Base-by-base conservation (phyloP, 1,140 invertebrate genomes). In the Pinna nobilis region DNA sequence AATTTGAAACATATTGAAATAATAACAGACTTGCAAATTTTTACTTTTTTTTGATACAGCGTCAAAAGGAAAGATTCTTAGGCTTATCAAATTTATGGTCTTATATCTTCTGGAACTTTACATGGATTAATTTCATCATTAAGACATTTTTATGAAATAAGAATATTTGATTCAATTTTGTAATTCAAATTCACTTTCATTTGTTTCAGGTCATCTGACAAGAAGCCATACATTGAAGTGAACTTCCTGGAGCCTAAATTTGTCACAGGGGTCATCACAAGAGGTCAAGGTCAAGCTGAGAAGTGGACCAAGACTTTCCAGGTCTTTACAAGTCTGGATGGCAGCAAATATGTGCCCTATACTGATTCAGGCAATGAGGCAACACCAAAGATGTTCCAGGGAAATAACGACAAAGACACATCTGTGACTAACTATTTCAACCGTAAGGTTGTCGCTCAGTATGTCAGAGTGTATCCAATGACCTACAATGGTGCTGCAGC, bases 171-270 rank as follows among this genome's bases (percentile, higher is more conserved):
- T 32, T 47, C 39, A 37, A 0, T 23, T 41, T 64, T 28, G 18
- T 11, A 7, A 15, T 23, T 50, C 18, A n/a, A n/a, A n/a, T n/a
- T n/a, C n/a, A n/a, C n/a, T n/a, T n/a, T n/a, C n/a, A n/a, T 18
- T 55, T 63, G n/a, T 47, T 59, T 33, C 61, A 83, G 81, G n/a
- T 25, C 60, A 0, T 70, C 47, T 28, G 81, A 83, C 47, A 68
- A 65, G 6, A 59, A 51, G 30, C 79, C 73, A 13, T 80, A 76
- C 63, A 78, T 82, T 32, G 70, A 88, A 79, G 82, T 89, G 18
- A 82, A 89, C 75, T 82, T 89, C 51, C 39, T 76, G 32, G 85
- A 89, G 55, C 67, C 82, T 3, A 86, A 88, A 67, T 71, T 82
- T 53, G 74, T 89, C 20, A 86, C 88, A 30, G 88, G 88, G 0